Evolutionary conservation across 2,113 vertebrate species (phyloP).

Genomic region (Alexandromys fortis): DNA sequence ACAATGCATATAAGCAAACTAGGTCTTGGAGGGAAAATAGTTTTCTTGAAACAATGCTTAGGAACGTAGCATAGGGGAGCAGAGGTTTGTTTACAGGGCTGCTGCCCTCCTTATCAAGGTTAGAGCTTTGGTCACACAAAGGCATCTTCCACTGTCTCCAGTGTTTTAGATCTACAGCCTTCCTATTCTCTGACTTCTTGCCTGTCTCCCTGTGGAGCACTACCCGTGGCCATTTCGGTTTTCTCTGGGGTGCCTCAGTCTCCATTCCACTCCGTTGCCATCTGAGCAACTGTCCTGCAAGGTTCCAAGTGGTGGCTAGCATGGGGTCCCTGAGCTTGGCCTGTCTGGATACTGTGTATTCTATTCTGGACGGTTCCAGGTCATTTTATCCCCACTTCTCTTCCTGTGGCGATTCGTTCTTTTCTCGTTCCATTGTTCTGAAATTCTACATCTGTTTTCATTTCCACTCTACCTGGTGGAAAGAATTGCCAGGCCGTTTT

Average conservation of each 20-base stretch:
- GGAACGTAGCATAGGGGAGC: constrained; percentile 29
- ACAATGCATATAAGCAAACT: constrained; percentile 43
- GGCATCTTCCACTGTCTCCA: not conserved
- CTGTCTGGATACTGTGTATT: not conserved
- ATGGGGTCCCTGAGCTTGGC: not conserved
- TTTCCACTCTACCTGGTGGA: not conserved
- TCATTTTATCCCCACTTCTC: not conserved
- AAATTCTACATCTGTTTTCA: not conserved
- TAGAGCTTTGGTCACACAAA: not conserved
- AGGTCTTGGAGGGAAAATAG: not conserved
- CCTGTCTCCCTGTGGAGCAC: not conserved
- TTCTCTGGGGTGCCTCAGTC: not conserved
- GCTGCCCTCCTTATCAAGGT: not conserved
- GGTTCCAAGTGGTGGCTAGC: not conserved
- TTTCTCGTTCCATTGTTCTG: constrained; percentile 27
- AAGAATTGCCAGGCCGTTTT: not conserved
- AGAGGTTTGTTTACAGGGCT: not conserved
- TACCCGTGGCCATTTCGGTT: not conserved
- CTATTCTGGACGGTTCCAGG: not conserved
- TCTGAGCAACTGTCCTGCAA: not conserved
- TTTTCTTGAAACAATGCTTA: constrained; percentile 18
- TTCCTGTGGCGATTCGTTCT: not conserved
- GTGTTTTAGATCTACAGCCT: not conserved
- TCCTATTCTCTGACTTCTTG: not conserved
- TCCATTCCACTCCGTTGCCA: not conserved